A percentile compares a stretch with the other conserved stretches of the same genome.
phyloP scores from a whole-genome alignment of 1,140 invertebrate species.

The Zaprionus lachaisei region DNA sequence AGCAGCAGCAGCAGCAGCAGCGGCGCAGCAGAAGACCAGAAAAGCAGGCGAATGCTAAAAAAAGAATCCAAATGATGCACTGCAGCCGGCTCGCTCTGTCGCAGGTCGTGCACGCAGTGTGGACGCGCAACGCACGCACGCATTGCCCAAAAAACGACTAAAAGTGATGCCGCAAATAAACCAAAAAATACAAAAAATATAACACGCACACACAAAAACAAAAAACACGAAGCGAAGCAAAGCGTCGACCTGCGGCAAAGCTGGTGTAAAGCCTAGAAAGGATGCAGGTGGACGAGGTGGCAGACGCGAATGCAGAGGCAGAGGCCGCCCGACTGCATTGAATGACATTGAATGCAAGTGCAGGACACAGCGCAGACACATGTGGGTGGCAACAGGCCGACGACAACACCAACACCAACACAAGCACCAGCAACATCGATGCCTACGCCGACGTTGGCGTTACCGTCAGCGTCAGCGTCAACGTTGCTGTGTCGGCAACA shows the following conservation, averaged over 20 bases:
- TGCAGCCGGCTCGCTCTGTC: constrained; percentile 66
- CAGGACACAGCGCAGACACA: constrained; percentile 8
- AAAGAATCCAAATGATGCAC: constrained; percentile 41
- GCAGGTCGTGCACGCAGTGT: constrained; percentile 23
- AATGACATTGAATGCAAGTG: constrained; percentile 72
- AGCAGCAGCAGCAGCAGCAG: background rate
- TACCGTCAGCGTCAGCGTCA: background rate
- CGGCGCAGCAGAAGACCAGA: constrained; percentile 4
- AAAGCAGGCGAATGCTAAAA: constrained; percentile 49
- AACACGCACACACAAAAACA: constrained; percentile 24
- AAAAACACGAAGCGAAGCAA: constrained; percentile 43
- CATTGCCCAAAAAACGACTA: constrained; percentile 50
- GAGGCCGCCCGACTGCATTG: constrained; percentile 31
- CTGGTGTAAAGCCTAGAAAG: constrained; percentile 43
- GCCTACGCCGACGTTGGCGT: constrained; percentile 4
- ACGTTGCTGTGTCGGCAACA: constrained; percentile 22
- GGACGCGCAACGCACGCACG: constrained; percentile 39
- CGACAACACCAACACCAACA: constrained; percentile 6
- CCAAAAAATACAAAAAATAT: constrained; percentile 22
- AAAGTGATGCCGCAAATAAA: constrained; percentile 28
- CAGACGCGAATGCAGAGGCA: background rate
- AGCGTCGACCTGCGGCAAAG: constrained; percentile 30
- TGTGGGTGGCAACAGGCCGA: constrained; percentile 34
- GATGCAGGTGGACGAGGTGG: background rate
- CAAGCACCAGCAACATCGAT: background rate